Percentiles rank a stretch among this genome's conserved stretches.
phyloP scores from a whole-genome alignment of 2,888 invertebrate genomes.

The Pheosia tremula region DNA sequence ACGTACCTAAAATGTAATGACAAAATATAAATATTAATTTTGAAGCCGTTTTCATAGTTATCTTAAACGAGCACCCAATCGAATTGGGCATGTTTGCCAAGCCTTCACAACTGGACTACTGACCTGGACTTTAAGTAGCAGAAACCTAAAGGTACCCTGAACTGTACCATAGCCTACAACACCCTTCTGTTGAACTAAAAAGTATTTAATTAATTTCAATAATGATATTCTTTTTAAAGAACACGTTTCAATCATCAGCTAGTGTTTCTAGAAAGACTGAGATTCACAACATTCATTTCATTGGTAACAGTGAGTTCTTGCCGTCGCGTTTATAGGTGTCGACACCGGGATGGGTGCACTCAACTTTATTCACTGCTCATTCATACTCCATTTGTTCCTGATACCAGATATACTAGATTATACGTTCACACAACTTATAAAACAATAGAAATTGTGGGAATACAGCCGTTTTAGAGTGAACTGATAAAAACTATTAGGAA shows the following conservation, averaged over 20 bases:
- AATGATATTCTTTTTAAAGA: not conserved
- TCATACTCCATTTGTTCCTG: conserved; percentile 62
- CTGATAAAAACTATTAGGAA: not conserved
- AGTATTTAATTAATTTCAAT: too few relatives aligned
- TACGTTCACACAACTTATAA: conserved; percentile 1
- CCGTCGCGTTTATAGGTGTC: conserved; percentile 9
- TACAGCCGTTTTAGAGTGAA: not conserved
- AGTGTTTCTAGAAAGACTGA: not conserved
- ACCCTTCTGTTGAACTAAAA: too few relatives aligned
- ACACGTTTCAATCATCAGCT: not conserved
- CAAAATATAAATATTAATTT: too few relatives aligned
- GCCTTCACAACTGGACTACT: too few relatives aligned
- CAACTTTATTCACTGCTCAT: conserved; percentile 62
- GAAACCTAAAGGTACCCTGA: too few relatives aligned
- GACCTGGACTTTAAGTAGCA: too few relatives aligned
- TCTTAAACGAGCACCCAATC: too few relatives aligned
- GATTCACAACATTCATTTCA: not conserved
- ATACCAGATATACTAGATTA: conserved; percentile 27
- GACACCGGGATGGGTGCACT: conserved; percentile 47
- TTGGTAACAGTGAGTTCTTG: conserved; percentile 13
- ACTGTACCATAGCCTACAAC: too few relatives aligned
- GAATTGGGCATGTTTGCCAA: too few relatives aligned
- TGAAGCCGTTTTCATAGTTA: too few relatives aligned
- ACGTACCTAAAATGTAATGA: too few relatives aligned
- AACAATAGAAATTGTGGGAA: conserved; percentile 5